Conservation (phyloP, 2,797 vertebrate genomes). For the Holocentrus rufus region DNA sequence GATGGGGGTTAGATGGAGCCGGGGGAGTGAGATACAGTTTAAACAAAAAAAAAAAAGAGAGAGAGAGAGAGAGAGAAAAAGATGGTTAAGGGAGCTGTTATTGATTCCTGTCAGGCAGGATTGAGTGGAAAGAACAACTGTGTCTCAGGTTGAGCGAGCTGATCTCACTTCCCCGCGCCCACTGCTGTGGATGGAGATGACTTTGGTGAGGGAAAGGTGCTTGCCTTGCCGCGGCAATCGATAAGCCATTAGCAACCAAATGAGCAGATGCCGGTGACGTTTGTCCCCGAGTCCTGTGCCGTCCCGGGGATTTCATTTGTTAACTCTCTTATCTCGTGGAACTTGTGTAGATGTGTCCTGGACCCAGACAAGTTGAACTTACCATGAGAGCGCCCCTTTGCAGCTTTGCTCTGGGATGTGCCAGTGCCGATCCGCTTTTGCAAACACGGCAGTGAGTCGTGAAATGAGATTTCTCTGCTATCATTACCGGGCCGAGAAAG, state of each 20-base stretch:
- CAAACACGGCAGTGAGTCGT: constrained; percentile 81
- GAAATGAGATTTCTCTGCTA: constrained; percentile 83
- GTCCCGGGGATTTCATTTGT: constrained; percentile 58
- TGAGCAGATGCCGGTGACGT: constrained; percentile 63
- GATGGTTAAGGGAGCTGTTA: constrained; percentile 39
- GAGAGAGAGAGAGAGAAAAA: constrained; percentile 6
- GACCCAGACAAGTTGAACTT: constrained; percentile 69
- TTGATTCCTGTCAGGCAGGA: constrained; percentile 55
- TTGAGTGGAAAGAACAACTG: constrained; percentile 72
- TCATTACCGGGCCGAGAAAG: constrained; percentile 70
- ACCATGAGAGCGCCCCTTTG: constrained; percentile 32
- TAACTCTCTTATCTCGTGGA: constrained; percentile 57
- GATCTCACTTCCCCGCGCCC: constrained; percentile 39
- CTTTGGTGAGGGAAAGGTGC: constrained; percentile 48
- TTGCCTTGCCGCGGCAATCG: constrained; percentile 66
- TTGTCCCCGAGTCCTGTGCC: constrained; percentile 62
- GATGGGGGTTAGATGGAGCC: not conserved
- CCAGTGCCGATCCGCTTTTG: constrained; percentile 69
- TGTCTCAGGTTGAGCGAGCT: constrained; percentile 56
- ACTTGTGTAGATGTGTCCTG: constrained; percentile 52
- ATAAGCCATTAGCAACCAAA: constrained; percentile 84
- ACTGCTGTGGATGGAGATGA: constrained; percentile 34
- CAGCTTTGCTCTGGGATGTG: constrained; percentile 62
- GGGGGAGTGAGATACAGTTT: not conserved
- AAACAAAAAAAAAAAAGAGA: not conserved